Evolutionary conservation across 2,113 vertebrate genomes (phyloP).

Genomic region (Anguilla japonica): DNA sequence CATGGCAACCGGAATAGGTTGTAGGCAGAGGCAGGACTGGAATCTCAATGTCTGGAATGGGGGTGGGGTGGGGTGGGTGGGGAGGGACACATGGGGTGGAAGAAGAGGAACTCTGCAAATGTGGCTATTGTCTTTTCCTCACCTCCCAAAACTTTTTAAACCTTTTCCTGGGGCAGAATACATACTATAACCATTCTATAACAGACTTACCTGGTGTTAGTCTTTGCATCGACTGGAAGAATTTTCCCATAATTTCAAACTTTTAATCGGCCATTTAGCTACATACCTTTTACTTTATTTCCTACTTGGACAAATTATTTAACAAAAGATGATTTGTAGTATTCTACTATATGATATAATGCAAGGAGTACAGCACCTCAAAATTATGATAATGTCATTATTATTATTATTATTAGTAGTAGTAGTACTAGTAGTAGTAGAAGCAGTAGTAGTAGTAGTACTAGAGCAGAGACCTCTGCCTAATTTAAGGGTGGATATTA

Average conservation of each 20-base stretch:
- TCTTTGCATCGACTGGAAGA: not conserved
- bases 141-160: not conserved
- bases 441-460: not conserved
- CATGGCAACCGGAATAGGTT: slow-evolving; percentile 72
- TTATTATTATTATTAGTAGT: not conserved
- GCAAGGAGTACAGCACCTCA: not conserved
- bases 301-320: not conserved
- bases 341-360: not conserved
- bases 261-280: not conserved
- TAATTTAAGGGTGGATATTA: not conserved
- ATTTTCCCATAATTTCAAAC: not conserved
- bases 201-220: not conserved
- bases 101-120: slow-evolving; percentile 64
- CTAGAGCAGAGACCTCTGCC: not conserved
- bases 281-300: not conserved
- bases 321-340: not conserved
- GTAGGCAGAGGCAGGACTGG: slow-evolving; percentile 72
- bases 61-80: slow-evolving; percentile 33
- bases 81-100: slow-evolving; percentile 48
- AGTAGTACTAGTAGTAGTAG: not conserved
- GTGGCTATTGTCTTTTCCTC: slow-evolving; percentile 36
- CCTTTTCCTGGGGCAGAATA: not conserved
- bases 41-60: slow-evolving; percentile 70
- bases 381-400: not conserved
- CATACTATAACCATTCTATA: not conserved